phyloP scores from a whole-genome alignment of 2,888 invertebrate species.

The Volucella bombylans region DNA sequence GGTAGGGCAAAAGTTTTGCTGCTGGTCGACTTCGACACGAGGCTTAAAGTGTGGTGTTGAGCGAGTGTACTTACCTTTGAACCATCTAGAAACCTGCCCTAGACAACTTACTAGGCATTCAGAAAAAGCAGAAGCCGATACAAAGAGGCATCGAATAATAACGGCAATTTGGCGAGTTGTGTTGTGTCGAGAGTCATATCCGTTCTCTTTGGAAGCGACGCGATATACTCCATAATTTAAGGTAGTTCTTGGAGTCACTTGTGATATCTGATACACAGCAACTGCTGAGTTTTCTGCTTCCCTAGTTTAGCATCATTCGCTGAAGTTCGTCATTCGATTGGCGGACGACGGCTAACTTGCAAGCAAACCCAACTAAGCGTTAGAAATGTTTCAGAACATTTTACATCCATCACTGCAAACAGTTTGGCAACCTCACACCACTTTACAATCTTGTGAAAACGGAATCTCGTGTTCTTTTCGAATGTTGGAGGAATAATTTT shows the following conservation, averaged over 20 bases:
- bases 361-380: constrained; percentile 14
- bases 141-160: too few relatives aligned
- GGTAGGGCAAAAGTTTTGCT: neutral
- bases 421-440: constrained; percentile 4
- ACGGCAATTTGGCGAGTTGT: too few relatives aligned
- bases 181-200: too few relatives aligned
- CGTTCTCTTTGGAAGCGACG: too few relatives aligned
- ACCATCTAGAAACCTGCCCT: constrained; percentile 83
- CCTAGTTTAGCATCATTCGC: constrained; percentile 59
- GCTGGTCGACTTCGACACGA: neutral
- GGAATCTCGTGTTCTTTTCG: constrained; percentile 5
- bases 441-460: constrained; percentile 39
- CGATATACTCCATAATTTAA: too few relatives aligned
- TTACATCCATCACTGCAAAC: too few relatives aligned
- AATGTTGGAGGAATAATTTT: constrained; percentile 63
- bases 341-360: neutral
- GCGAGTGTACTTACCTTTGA: constrained; percentile 68
- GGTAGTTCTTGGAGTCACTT: too few relatives aligned
- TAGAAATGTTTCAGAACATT: neutral
- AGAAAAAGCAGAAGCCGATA: constrained; percentile 74
- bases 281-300: constrained; percentile 32
- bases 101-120: constrained; percentile 79
- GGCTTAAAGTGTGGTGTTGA: neutral
- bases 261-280: neutral
- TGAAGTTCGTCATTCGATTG: constrained; percentile 67